Evolutionary conservation across 1,140 invertebrate genomes (phyloP).

Genomic region (Eriocheir sinensis): DNA sequence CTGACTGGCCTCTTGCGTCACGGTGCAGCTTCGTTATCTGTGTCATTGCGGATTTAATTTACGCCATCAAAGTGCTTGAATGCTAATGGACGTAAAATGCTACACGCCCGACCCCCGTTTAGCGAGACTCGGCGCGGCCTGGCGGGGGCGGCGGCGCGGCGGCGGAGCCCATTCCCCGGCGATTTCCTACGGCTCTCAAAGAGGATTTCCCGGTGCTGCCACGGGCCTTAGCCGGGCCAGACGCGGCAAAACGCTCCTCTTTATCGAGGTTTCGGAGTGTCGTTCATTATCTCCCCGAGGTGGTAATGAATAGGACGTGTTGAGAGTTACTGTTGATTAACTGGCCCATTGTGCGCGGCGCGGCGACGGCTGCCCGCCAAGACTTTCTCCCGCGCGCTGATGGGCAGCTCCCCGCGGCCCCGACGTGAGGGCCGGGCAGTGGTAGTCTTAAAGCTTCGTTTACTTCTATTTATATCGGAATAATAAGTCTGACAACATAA

Average conservation of each 20-base stretch:
- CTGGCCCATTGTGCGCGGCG: slow-evolving; percentile 54
- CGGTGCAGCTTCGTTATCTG: slow-evolving; percentile 50
- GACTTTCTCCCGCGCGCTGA: neutral
- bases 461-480: neutral
- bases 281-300: slow-evolving; percentile 44
- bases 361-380: neutral
- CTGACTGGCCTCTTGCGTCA: slow-evolving; percentile 49
- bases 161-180: neutral
- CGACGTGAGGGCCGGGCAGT: neutral
- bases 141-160: neutral
- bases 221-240: neutral
- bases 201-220: slow-evolving; percentile 31
- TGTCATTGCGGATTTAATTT: slow-evolving; percentile 59
- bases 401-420: neutral
- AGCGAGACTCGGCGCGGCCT: neutral
- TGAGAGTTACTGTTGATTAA: slow-evolving; percentile 69
- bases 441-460: neutral
- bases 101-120: neutral
- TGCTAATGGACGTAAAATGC: slow-evolving; percentile 51
- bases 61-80: slow-evolving; percentile 51
- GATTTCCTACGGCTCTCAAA: neutral
- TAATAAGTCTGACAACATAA: slow-evolving; percentile 6
- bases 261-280: slow-evolving; percentile 43
- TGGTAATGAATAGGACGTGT: slow-evolving; percentile 51
- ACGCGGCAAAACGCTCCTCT: slow-evolving; percentile 31